Evolutionary conservation across 2,113 vertebrate species (phyloP).

Genomic region (Hylia prasina): DNA sequence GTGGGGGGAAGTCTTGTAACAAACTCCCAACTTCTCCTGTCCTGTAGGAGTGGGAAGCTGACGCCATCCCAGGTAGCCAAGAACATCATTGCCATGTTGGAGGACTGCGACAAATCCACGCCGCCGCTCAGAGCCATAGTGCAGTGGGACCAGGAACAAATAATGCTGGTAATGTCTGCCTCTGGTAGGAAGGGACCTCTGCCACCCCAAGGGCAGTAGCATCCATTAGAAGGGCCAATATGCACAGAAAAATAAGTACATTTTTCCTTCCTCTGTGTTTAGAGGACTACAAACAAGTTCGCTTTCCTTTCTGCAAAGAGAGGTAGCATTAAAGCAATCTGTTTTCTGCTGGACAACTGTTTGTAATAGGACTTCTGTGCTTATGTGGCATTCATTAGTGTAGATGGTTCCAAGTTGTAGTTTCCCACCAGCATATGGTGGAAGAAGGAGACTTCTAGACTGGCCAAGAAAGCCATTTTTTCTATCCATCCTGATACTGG

Average conservation of each 20-base stretch:
- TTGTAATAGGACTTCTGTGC: neutral
- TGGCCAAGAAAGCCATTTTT: neutral
- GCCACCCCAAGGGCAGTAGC: neutral
- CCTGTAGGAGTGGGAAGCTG: constrained; percentile 52
- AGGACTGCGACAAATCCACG: constrained; percentile 36
- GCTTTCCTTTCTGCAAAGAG: neutral
- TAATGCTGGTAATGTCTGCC: constrained; percentile 52
- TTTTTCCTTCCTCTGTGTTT: neutral
- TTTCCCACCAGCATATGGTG: neutral
- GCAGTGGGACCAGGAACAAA: constrained; percentile 58
- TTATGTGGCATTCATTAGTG: neutral
- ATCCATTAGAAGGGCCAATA: neutral
- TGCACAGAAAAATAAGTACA: neutral
- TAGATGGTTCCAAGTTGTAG: neutral
- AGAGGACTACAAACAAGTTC: neutral
- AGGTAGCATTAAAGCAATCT: neutral
- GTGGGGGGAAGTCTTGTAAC: neutral
- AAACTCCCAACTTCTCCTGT: neutral
- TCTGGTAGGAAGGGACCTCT: neutral
- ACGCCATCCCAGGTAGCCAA: constrained; percentile 54
- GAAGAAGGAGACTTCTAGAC: neutral
- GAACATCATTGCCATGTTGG: constrained; percentile 57
- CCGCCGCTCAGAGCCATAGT: constrained; percentile 51
- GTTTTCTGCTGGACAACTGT: neutral
- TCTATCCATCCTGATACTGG: neutral